Evolutionary conservation across 1,140 invertebrate genomes (phyloP).

Genomic region (Colletes latitarsis): DNA sequence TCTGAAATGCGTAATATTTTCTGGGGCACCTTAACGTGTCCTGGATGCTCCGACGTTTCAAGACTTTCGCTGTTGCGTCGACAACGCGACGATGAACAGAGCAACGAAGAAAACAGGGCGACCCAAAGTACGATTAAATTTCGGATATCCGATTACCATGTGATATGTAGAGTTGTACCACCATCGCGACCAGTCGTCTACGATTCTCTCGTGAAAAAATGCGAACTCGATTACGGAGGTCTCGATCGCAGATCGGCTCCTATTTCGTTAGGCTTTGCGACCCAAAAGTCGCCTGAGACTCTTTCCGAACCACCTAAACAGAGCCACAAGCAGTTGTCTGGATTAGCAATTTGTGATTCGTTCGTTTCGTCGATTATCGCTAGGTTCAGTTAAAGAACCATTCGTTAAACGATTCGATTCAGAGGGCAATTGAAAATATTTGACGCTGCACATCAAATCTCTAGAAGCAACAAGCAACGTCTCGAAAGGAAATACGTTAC

Average conservation of each 20-base stretch:
- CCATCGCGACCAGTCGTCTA: not conserved
- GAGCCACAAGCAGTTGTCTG: not conserved
- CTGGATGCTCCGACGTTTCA: not conserved
- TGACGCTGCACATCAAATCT: not conserved
- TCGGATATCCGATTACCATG: not conserved
- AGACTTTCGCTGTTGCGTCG: not conserved
- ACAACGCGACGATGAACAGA: not conserved
- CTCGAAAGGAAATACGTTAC: not conserved
- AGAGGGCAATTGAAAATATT: not conserved
- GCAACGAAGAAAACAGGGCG: not conserved
- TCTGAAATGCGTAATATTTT: too few species aligned
- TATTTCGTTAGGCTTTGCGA: not conserved
- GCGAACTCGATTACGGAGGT: not conserved
- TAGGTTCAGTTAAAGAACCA: too few species aligned
- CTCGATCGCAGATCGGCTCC: not conserved
- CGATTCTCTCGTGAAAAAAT: not conserved
- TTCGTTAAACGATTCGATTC: too few species aligned
- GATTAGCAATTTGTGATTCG: not conserved
- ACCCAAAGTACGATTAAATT: too few species aligned
- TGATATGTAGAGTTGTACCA: slow-evolving; percentile 17
- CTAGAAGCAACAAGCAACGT: not conserved
- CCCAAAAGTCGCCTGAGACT: not conserved
- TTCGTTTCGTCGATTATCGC: too few species aligned
- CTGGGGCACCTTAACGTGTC: too few species aligned
- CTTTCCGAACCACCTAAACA: not conserved